A percentile compares a stretch with the other conserved stretches of the same genome.
These are phyloP conservation scores for human DNA, from an alignment of 2,113 vertebrate species.

Conservation along the genomic window GRCh38 chr2:26647001-26647500, in stretches of 20 bases:
- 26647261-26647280: neutral
- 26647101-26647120: neutral
- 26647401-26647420: neutral
- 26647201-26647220: conserved; percentile 21
- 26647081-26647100: neutral
- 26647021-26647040: neutral
- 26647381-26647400: neutral
- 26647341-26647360: neutral
- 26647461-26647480: neutral
- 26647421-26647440: neutral
- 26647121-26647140: neutral
- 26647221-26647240: neutral
- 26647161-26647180: neutral
- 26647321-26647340: neutral
- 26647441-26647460: rapidly evolving
- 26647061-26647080: neutral
- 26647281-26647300: neutral
- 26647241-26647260: neutral
- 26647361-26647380: neutral
- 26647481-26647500: rapidly evolving
- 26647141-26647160: neutral
- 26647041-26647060: neutral
- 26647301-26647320: neutral
- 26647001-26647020: neutral
- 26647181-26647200: neutral